Conservation (phyloP, 2,797 vertebrate species). For the Numenius phaeopus region DNA sequence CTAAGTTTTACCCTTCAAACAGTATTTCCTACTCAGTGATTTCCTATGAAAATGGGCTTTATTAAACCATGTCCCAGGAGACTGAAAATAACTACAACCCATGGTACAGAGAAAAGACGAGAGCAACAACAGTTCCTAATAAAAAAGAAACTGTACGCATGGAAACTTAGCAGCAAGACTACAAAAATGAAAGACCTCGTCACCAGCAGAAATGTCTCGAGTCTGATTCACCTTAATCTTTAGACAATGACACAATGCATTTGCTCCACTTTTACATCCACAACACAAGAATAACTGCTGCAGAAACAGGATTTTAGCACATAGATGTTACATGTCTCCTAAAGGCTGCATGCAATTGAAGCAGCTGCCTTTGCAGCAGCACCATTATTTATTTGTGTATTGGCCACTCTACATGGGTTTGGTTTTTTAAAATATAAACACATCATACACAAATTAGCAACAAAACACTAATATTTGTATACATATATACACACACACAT, state of each 20-base stretch:
- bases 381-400: background rate
- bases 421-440: background rate
- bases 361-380: background rate
- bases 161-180: background rate
- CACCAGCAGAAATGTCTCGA: background rate
- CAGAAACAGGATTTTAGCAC: background rate
- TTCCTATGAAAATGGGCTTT: background rate
- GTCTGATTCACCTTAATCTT: background rate
- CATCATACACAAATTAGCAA: background rate
- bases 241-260: background rate
- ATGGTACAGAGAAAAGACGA: background rate
- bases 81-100: background rate
- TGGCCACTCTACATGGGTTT: background rate
- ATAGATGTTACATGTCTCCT: background rate
- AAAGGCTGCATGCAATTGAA: background rate
- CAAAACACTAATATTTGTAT: background rate
- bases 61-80: background rate
- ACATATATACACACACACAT: background rate
- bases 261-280: background rate
- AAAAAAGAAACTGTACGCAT: background rate
- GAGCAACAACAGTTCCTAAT: background rate
- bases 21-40: background rate
- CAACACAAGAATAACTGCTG: background rate
- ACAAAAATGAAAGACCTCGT: background rate
- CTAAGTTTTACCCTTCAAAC: background rate